Base-by-base conservation (phyloP, 1,140 invertebrate species). In the Drosophila triauraria region DNA sequence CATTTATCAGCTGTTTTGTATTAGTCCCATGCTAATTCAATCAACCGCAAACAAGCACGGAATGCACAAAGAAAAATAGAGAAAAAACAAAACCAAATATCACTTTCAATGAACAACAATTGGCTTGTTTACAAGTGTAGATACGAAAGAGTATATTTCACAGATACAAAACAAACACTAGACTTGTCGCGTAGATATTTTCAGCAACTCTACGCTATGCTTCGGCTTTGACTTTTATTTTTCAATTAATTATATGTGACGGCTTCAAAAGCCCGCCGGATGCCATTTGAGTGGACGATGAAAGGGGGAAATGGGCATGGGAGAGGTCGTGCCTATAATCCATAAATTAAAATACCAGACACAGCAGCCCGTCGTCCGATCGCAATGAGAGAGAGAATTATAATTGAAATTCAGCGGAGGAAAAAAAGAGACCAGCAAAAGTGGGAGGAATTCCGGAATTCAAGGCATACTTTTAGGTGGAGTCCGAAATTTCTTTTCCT, bases 391-490 rank as follows among this genome's bases (percentile, higher is more conserved):
- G 64, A 50, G 74, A 61, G 25, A 42, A 40, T 32, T 72, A 35
- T 65, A 64, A 54, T 54, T 67, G 23, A 77, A 71, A 50, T 46
- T 23, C 32, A 65, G 27, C 43, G 63, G 80, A 47, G 38, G 38
- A 3, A 20, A 57, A 4, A 38, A 3, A 7, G 10, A 38, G 27
- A 57, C 1, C 30, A 5, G 23, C 10, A 30, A 30, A 35, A 40
- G 32, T 43, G 3, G 17, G 17, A 51, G 42, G 13, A 20, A 23
- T 40, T 40, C 15, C 25, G 25, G 47, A 43, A 48, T 50, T 13
- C 15, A 20, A 60, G 30, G 78, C 78, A 80, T 81, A 63, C 85
- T 88, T 88, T 88, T 90, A 71, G 84, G 77, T 71, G 85, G 32
- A 43, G 40, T 47, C 25, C 3, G 35, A 15, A 47, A 80, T 75